A percentile compares a stretch with the other conserved stretches of the same genome.
Evolutionary conservation across 2,797 vertebrate genomes (phyloP).

Genomic region (Leptoclinus maculatus): DNA sequence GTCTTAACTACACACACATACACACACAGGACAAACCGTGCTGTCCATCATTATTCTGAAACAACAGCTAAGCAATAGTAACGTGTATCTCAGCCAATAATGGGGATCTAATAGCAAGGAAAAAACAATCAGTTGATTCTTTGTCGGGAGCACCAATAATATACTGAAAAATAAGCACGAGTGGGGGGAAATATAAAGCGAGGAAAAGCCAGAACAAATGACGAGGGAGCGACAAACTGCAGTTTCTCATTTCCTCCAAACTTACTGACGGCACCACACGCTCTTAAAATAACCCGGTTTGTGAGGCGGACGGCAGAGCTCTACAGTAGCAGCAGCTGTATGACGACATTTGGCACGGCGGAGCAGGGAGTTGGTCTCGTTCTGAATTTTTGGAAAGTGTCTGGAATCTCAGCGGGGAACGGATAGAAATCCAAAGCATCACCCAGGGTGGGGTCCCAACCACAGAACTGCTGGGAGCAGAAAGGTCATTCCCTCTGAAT

Average conservation of each 20-base stretch:
- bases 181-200: background rate
- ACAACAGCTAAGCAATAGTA: too few species aligned
- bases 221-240: background rate
- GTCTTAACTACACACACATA: background rate
- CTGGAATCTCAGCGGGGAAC: conserved; percentile 62
- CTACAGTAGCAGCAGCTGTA: conserved; percentile 61
- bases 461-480: conserved; percentile 49
- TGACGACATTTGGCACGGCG: conserved; percentile 55
- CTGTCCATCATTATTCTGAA: too few species aligned
- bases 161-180: background rate
- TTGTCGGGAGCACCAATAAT: background rate
- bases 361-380: conserved; percentile 67
- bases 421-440: conserved; percentile 67
- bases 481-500: conserved; percentile 53
- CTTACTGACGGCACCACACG: conserved; percentile 13
- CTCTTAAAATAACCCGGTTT: conserved; percentile 48
- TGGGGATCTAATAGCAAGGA: background rate
- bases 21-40: background rate
- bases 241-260: conserved; percentile 48
- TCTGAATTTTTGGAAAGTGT: conserved; percentile 67
- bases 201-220: conserved; percentile 1
- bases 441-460: conserved; percentile 66
- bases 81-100: background rate
- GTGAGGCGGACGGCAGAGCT: conserved; percentile 31
- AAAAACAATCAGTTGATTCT: background rate